These are phyloP conservation scores for Lucilia cuprina DNA, from an alignment of 1,140 invertebrate genomes.

Conservation along the genomic window DNA sequence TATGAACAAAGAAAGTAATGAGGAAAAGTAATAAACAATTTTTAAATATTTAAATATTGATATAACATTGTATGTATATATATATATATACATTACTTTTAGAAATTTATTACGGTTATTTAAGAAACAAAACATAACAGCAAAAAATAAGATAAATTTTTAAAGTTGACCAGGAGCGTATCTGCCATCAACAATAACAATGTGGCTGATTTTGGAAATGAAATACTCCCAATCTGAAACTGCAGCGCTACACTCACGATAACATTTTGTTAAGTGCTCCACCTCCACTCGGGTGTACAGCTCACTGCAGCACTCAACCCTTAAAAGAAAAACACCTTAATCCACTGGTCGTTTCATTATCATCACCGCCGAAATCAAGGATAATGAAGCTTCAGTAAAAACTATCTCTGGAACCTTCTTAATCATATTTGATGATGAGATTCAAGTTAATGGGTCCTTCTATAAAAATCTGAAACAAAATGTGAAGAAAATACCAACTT, in stretches of 20 bases:
- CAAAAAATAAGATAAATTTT: too few species aligned
- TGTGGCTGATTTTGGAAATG: slow-evolving; percentile 9
- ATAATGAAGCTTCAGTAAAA: neutral
- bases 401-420: neutral
- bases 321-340: too few species aligned
- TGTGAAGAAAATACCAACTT: neutral
- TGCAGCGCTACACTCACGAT: slow-evolving; percentile 8
- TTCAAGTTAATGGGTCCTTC: neutral
- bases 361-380: neutral
- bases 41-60: too few species aligned
- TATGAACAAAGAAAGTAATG: too few species aligned
- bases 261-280: neutral
- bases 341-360: neutral
- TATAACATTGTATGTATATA: too few species aligned
- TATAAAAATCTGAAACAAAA: slow-evolving; percentile 17
- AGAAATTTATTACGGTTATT: too few species aligned
- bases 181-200: neutral
- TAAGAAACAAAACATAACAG: too few species aligned
- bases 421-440: neutral
- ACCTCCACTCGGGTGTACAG: neutral
- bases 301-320: neutral
- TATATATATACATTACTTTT: too few species aligned
- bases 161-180: too few species aligned
- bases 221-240: slow-evolving; percentile 14
- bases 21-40: too few species aligned